Evolutionary conservation across 2,113 vertebrate genomes (phyloP).

Genomic region (Pituophis catenifer): DNA sequence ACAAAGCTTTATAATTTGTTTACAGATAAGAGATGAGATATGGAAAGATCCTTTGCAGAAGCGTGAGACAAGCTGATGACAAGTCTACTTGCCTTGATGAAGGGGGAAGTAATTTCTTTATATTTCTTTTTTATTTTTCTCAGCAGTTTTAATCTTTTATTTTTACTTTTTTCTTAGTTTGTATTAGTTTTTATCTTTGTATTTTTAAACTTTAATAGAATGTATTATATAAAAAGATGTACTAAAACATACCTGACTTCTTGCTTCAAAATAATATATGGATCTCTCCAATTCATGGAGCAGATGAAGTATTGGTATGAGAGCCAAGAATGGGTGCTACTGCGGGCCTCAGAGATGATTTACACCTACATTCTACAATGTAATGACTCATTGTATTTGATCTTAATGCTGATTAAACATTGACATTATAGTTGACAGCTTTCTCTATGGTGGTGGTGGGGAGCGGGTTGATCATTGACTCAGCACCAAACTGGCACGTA

Average conservation of each 20-base stretch:
- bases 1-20: not conserved
- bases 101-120: not conserved
- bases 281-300: not conserved
- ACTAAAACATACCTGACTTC: not conserved
- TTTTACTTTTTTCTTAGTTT: not conserved
- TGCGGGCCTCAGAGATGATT: not conserved
- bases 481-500: not conserved
- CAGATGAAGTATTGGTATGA: too few relatives aligned
- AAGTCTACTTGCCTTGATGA: not conserved
- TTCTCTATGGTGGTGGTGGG: not conserved
- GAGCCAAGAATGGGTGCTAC: too few relatives aligned
- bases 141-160: not conserved
- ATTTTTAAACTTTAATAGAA: not conserved
- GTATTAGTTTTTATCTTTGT: not conserved
- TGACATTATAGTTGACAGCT: not conserved
- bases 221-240: not conserved
- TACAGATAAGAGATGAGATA: not conserved
- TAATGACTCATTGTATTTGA: not conserved
- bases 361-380: not conserved
- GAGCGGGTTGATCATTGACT: not conserved
- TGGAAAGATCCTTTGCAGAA: not conserved
- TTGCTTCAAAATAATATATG: not conserved
- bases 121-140: not conserved
- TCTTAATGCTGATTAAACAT: not conserved
- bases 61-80: not conserved